These are phyloP conservation scores for Drosophila orena DNA, from an alignment of 1,140 invertebrate species.

Conservation along the genomic window DNA sequence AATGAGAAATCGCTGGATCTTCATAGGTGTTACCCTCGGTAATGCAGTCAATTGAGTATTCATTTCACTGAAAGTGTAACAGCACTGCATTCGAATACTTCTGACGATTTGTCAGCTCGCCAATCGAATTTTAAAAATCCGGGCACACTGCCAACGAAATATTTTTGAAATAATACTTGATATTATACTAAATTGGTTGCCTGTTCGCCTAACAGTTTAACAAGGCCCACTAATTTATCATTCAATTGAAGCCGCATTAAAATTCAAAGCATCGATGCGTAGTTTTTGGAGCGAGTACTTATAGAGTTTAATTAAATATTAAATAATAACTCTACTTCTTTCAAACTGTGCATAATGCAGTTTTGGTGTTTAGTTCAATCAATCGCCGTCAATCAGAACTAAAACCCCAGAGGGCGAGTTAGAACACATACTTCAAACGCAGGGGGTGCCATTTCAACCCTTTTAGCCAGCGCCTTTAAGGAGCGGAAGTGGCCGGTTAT, in stretches of 20 bases:
- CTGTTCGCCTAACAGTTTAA: constrained; percentile 29
- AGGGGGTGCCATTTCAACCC: neutral
- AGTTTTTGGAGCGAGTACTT: constrained; percentile 24
- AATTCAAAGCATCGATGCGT: constrained; percentile 47
- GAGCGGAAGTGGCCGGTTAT: constrained; percentile 65
- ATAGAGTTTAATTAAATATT: constrained; percentile 45
- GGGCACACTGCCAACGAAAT: constrained; percentile 7
- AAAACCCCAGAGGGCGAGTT: neutral
- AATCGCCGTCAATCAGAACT: constrained; percentile 32
- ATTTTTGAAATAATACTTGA: constrained; percentile 16
- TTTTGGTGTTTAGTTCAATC: constrained; percentile 47
- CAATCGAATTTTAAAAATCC: constrained; percentile 48
- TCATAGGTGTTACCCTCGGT: constrained; percentile 16
- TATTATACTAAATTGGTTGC: constrained; percentile 10
- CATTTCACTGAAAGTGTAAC: constrained; percentile 43
- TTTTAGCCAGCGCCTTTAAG: constrained; percentile 10
- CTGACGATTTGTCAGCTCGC: constrained; percentile 61
- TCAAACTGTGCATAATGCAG: constrained; percentile 39
- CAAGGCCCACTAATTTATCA: constrained; percentile 31
- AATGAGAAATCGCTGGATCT: constrained; percentile 45
- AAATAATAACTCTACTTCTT: constrained; percentile 31
- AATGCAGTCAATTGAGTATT: constrained; percentile 77
- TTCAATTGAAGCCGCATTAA: constrained; percentile 25
- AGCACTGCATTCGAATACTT: constrained; percentile 28
- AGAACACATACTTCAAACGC: constrained; percentile 1